Conservation (phyloP, 2,113 vertebrate genomes). For the Hystrix cristata region DNA sequence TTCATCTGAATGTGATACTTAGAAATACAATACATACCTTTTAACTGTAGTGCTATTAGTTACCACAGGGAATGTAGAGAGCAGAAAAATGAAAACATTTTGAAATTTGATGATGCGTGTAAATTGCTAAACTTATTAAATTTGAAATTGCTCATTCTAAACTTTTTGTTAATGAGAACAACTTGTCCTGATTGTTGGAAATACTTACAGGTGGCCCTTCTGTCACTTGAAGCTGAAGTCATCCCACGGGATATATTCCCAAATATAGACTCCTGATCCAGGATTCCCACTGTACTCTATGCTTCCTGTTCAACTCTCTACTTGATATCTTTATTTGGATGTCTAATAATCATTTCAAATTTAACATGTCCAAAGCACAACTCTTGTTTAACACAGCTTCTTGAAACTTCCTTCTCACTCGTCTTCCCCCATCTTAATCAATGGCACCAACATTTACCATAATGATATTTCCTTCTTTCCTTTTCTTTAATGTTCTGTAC, state of each 20-base stretch:
- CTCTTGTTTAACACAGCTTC: background rate
- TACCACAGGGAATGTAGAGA: background rate
- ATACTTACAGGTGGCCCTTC: background rate
- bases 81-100: background rate
- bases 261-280: background rate
- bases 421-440: background rate
- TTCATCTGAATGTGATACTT: background rate
- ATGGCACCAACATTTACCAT: background rate
- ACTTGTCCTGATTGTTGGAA: background rate
- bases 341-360: slow-evolving; percentile 1
- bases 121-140: slow-evolving; percentile 33
- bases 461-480: background rate
- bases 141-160: background rate
- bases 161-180: background rate
- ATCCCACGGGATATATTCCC: background rate
- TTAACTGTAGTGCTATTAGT: background rate
- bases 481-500: background rate
- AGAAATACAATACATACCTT: background rate
- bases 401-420: background rate
- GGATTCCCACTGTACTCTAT: background rate
- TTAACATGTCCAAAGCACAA: background rate
- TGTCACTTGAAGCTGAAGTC: background rate
- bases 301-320: background rate
- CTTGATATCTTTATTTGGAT: background rate
- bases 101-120: background rate